phyloP scores from a whole-genome alignment of 2,113 vertebrate species.

The Limnothrissa miodon region DNA sequence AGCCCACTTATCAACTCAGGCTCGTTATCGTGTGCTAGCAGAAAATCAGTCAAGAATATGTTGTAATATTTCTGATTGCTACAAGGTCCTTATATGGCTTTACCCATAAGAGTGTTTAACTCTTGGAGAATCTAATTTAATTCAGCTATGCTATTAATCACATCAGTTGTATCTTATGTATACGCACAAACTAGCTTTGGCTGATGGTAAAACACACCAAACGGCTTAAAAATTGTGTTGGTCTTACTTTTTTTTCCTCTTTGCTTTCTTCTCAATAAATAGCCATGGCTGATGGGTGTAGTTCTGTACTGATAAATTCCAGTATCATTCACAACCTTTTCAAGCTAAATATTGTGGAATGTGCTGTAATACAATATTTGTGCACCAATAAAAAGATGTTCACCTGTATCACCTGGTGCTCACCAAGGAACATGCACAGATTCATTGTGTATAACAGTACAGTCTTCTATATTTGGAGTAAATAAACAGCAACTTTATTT shows the following conservation, averaged over 20 bases:
- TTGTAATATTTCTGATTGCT: neutral
- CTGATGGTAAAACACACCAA: neutral
- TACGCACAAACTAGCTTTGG: conserved; percentile 6
- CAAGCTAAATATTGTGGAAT: neutral
- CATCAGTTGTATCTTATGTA: neutral
- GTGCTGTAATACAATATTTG: neutral
- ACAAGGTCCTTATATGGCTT: neutral
- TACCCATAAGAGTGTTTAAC: neutral
- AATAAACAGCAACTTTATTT: too few species aligned
- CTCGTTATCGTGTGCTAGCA: neutral
- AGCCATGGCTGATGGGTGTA: neutral
- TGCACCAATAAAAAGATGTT: neutral
- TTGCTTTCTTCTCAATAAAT: conserved; percentile 1
- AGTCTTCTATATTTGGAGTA: too few species aligned
- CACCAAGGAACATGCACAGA: neutral
- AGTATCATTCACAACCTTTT: neutral
- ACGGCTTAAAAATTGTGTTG: neutral
- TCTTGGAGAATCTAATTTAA: neutral
- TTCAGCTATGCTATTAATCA: too few species aligned
- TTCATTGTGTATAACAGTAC: neutral
- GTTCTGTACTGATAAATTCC: neutral
- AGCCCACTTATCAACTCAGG: neutral
- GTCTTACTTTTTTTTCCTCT: neutral
- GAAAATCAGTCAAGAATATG: neutral
- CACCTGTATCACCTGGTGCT: neutral